Conservation (phyloP, 2,888 invertebrate genomes). For the Drosophila subquinaria region DNA sequence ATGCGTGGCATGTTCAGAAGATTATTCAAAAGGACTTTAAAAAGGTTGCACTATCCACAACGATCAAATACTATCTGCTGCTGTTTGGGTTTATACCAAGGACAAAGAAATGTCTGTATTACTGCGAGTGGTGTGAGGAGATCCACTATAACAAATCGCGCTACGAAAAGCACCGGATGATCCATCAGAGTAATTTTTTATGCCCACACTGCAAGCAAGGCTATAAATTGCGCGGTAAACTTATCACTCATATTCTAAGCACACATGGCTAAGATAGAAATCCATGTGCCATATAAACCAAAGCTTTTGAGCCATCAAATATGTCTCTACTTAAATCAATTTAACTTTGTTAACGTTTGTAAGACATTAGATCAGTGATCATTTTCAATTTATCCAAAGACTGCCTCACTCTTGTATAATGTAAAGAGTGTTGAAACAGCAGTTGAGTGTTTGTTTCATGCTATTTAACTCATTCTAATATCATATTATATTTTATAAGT, state of each 20-base stretch:
- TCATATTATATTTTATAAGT: background rate
- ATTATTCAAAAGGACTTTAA: conserved; percentile 46
- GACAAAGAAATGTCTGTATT: conserved; percentile 45
- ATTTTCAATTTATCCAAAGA: conserved; percentile 10
- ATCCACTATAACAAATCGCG: conserved; percentile 37
- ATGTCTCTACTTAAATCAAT: background rate
- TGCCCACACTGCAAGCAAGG: conserved; percentile 23
- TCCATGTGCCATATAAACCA: background rate
- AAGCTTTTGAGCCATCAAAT: background rate
- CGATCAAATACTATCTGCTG: conserved; percentile 47
- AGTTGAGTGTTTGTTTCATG: background rate
- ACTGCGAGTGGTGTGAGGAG: conserved; percentile 71
- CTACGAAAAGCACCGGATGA: conserved; percentile 60
- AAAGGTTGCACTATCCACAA: conserved; percentile 43
- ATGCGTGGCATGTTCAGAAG: conserved; percentile 55
- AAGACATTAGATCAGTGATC: background rate
- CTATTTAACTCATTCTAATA: background rate
- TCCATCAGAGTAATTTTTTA: conserved; percentile 10
- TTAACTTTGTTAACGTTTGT: background rate
- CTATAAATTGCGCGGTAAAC: conserved; percentile 19
- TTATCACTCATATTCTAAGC: conserved; percentile 28
- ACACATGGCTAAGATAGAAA: conserved; percentile 9
- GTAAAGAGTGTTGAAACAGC: conserved; percentile 13
- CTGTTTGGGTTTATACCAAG: conserved; percentile 67
- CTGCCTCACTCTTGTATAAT: conserved; percentile 1